Evolutionary conservation across 2,888 invertebrate species (phyloP).

Genomic region (Calameuta idolon): DNA sequence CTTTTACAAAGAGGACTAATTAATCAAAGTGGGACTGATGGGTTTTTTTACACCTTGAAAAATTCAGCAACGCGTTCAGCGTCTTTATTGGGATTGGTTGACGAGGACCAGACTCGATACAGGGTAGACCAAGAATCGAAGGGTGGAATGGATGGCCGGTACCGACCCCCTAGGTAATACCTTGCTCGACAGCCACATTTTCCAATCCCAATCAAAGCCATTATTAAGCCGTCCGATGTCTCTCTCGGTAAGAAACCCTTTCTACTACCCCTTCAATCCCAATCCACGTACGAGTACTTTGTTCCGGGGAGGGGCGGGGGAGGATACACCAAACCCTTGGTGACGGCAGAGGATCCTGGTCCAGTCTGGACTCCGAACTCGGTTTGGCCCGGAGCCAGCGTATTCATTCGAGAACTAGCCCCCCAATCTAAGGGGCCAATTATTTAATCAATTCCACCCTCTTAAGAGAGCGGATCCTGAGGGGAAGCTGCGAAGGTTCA

Average conservation of each 20-base stretch:
- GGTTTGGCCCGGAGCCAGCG: slow-evolving; percentile 52
- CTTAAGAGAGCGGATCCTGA: slow-evolving; percentile 53
- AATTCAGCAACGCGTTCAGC: no score
- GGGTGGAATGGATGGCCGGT: not conserved
- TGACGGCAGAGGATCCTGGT: not conserved
- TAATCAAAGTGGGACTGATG: no score
- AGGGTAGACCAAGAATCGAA: no score
- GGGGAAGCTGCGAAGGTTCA: slow-evolving; percentile 14
- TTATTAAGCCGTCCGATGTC: slow-evolving; percentile 60
- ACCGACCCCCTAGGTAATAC: slow-evolving; percentile 31
- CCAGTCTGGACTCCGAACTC: slow-evolving; percentile 18
- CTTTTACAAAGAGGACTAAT: no score
- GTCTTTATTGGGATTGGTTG: no score
- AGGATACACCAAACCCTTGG: slow-evolving; percentile 33
- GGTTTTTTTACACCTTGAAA: no score
- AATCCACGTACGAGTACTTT: slow-evolving; percentile 44
- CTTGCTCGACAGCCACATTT: slow-evolving; percentile 48
- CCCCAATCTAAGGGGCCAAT: slow-evolving; percentile 65
- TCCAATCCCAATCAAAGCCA: slow-evolving; percentile 56
- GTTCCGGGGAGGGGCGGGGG: slow-evolving; percentile 35
- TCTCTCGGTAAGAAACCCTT: slow-evolving; percentile 16
- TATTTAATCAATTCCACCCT: slow-evolving; percentile 67
- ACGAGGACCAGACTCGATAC: no score
- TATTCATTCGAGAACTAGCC: slow-evolving; percentile 65
- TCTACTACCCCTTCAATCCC: slow-evolving; percentile 5